These are phyloP conservation scores for Corapipo altera DNA, from an alignment of 2,113 vertebrate species.

Conservation along the genomic window DNA sequence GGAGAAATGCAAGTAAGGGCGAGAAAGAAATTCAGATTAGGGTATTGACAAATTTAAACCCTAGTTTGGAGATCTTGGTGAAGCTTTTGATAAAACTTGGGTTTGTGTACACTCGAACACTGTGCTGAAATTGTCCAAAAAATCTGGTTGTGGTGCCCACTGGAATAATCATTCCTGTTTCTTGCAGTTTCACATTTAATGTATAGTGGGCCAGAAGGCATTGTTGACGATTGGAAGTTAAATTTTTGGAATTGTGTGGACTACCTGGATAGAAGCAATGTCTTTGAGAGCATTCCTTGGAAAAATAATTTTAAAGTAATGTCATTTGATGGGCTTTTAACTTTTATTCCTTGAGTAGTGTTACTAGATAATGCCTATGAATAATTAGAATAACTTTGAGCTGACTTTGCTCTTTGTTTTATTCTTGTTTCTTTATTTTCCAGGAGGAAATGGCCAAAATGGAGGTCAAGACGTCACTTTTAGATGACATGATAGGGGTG, in stretches of 20 bases:
- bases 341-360: not conserved
- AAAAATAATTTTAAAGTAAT: not conserved
- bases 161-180: not conserved
- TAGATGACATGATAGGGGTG: slow-evolving; percentile 97
- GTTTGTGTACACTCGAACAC: not conserved
- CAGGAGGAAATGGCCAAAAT: slow-evolving; percentile 86
- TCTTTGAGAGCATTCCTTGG: not conserved
- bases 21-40: not conserved
- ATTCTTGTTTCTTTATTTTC: not conserved
- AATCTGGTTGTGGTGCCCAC: not conserved
- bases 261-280: not conserved
- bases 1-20: not conserved
- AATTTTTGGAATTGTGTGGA: not conserved
- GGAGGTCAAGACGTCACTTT: slow-evolving; percentile 95
- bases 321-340: not conserved
- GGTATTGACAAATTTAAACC: not conserved
- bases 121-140: accelerated
- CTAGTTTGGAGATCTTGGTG: not conserved
- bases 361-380: not conserved
- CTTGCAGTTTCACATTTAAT: not conserved
- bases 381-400: not conserved
- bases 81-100: not conserved
- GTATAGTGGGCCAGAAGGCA: not conserved
- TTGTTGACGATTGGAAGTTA: not conserved
- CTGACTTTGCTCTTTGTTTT: not conserved